Percentiles rank a stretch among this genome's conserved stretches.
These are phyloP conservation scores for Taenaris catops DNA, from an alignment of 2,888 invertebrate species.

Conservation along the genomic window DNA sequence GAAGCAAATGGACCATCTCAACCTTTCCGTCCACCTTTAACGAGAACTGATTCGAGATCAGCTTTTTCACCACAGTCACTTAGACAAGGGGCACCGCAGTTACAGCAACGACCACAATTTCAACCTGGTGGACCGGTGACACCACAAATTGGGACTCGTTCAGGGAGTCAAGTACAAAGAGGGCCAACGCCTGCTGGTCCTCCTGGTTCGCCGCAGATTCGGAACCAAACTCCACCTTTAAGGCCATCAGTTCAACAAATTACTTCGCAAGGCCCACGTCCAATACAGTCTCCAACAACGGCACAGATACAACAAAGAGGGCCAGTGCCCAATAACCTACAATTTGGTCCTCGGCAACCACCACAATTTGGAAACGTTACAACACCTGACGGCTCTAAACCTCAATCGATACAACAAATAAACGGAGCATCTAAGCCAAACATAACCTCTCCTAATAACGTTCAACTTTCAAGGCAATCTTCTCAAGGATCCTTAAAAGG, in stretches of 20 bases:
- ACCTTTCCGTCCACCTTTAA: conserved; percentile 52
- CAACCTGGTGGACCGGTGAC: conserved; percentile 67
- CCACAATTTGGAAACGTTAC: conserved; percentile 42
- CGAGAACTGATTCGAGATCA: conserved; percentile 59
- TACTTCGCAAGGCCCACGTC: conserved; percentile 51
- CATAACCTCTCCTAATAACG: conserved; percentile 31
- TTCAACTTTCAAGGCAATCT: conserved; percentile 58
- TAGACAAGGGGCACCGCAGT: conserved; percentile 46
- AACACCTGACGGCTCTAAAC: conserved; percentile 55
- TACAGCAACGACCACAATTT: conserved; percentile 58
- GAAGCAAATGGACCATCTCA: conserved; percentile 43
- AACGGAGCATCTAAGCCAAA: conserved; percentile 52
- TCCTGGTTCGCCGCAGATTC: conserved; percentile 46
- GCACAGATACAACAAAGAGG: conserved; percentile 55
- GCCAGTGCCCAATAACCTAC: conserved; percentile 66
- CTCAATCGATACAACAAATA: conserved; percentile 38
- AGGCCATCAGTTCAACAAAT: conserved; percentile 59
- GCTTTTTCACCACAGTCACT: conserved; percentile 47
- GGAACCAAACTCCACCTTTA: conserved; percentile 44
- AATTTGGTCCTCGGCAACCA: conserved; percentile 72
- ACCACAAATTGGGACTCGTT: conserved; percentile 52
- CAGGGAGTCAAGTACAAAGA: conserved; percentile 47
- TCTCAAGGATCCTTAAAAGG: conserved; percentile 60
- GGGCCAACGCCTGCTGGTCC: conserved; percentile 43
- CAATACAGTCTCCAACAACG: conserved; percentile 45